These are phyloP conservation scores for Sycophila sp. DNA, from an alignment of 1,140 invertebrate species.

Conservation along the genomic window DNA sequence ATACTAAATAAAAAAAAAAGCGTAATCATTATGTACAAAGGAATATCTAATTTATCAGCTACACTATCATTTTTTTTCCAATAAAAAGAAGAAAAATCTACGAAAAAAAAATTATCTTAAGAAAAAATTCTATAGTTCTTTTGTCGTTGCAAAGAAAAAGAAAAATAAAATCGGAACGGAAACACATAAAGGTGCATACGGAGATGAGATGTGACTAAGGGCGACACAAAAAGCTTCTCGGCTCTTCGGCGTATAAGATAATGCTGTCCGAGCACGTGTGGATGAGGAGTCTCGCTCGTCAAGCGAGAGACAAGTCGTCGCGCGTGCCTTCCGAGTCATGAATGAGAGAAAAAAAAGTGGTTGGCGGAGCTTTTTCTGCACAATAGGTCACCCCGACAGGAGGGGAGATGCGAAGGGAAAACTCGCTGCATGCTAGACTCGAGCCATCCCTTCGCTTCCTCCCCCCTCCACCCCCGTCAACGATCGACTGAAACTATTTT, in stretches of 20 bases:
- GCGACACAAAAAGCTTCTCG: background rate
- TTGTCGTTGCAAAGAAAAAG: too few relatives aligned
- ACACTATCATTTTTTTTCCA: too few relatives aligned
- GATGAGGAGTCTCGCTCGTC: too few relatives aligned
- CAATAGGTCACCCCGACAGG: background rate
- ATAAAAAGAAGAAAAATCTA: too few relatives aligned
- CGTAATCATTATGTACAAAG: background rate
- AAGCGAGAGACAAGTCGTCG: too few relatives aligned
- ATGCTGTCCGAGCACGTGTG: background rate
- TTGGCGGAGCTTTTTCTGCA: conserved; percentile 20
- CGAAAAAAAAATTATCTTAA: too few relatives aligned
- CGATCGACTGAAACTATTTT: background rate
- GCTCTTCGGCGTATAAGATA: background rate
- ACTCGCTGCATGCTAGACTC: background rate
- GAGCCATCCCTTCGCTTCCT: background rate
- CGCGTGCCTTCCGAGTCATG: background rate
- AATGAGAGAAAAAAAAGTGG: background rate
- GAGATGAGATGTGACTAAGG: conserved; percentile 5
- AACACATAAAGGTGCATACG: conserved; percentile 24
- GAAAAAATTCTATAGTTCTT: too few relatives aligned
- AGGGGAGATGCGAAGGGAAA: conserved; percentile 3
- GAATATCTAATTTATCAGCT: too few relatives aligned
- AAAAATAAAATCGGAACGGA: too few relatives aligned
- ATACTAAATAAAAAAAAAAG: background rate
- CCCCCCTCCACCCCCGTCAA: background rate